Base-by-base conservation (phyloP, 2,888 invertebrate species). In the Tromatobia lineatoria region DNA sequence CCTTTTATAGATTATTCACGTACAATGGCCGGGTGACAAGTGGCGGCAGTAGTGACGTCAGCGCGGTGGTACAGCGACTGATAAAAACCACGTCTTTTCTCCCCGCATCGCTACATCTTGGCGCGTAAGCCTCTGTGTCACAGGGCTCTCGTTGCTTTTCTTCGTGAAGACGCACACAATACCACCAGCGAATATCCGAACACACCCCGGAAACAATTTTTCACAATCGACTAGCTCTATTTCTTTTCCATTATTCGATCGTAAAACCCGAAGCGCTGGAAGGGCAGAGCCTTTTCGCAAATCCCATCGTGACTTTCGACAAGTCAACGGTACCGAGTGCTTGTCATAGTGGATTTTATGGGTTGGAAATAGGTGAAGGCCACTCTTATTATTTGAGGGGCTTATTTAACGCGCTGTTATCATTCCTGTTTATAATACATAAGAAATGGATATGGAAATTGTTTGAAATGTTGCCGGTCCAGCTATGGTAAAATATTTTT, bases 1-100 rank as follows among this genome's bases (percentile, higher is more conserved):
- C 91, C 92, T 93, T 93, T 93, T 92, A 92, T 93, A 93, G 92
- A 93, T 93, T 93, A 92, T 93, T 93, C 92, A 92, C 92, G 91
- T 92, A 92, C 91, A 92, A 91, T 90, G 89, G 90, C 88, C 87
- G 91, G 88, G 90, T 91, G 92, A 91, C 91, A 90, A 91, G 91
- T 92, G 88, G 89, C 88, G 74, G 61, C 57, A 42, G 81, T 61
- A 45, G 42, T 71, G 76, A 38, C 61, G 50, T 70, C 45, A 61
- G 23, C 23, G 20, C 7, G 66, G 64, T 64, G 42, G 38, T 52
- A 71, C 69, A 76, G 73, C 54, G 71, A 71, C 79, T 66, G 64
- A 75, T 69, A 67, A 73, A 80, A 78, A 57, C 61, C 52, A 77
- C 73, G 42, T 71, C 20, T 54, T 23, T 38, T 15, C 59, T 45